phyloP scores from a whole-genome alignment of 2,888 invertebrate genomes.

The Schrankia costaestrigalis region DNA sequence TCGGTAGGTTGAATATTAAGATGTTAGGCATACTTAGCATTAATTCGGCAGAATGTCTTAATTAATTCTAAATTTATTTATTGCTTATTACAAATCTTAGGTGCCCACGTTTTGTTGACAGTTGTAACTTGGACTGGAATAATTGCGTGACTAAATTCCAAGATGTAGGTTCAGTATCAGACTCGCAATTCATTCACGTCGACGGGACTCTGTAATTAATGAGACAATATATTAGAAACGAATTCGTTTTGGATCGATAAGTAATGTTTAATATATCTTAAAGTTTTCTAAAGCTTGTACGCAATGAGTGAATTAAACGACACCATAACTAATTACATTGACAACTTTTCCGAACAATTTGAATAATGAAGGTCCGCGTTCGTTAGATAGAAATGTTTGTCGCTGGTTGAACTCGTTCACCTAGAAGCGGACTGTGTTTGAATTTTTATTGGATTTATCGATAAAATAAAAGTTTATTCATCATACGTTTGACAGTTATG shows the following conservation, averaged over 20 bases:
- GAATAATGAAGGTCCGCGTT: slow-evolving; percentile 13
- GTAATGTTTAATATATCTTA: slow-evolving; percentile 45
- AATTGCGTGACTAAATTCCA: slow-evolving; percentile 64
- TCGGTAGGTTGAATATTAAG: no score
- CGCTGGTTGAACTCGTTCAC: slow-evolving; percentile 2
- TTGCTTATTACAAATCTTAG: slow-evolving; percentile 49
- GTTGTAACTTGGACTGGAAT: slow-evolving; percentile 38
- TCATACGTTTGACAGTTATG: slow-evolving; percentile 21
- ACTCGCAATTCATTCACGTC: slow-evolving; percentile 57
- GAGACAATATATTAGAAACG: slow-evolving; percentile 59
- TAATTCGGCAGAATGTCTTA: slow-evolving; percentile 33
- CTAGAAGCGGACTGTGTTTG: slow-evolving; percentile 3
- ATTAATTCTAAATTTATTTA: slow-evolving; percentile 51
- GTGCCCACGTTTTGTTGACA: slow-evolving; percentile 42
- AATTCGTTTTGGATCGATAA: slow-evolving; percentile 60
- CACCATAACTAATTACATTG: slow-evolving; percentile 13
- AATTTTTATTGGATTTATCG: slow-evolving; percentile 21
- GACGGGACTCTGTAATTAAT: slow-evolving; percentile 58
- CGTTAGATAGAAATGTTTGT: slow-evolving; percentile 6
- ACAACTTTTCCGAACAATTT: slow-evolving; percentile 22
- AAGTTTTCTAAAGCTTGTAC: slow-evolving; percentile 33
- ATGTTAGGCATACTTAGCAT: no score
- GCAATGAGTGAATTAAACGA: slow-evolving; percentile 29
- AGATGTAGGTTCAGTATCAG: slow-evolving; percentile 52
- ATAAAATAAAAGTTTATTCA: slow-evolving; percentile 17